Base-by-base conservation (phyloP, 2,888 invertebrate species). In the Orgyia antiqua region DNA sequence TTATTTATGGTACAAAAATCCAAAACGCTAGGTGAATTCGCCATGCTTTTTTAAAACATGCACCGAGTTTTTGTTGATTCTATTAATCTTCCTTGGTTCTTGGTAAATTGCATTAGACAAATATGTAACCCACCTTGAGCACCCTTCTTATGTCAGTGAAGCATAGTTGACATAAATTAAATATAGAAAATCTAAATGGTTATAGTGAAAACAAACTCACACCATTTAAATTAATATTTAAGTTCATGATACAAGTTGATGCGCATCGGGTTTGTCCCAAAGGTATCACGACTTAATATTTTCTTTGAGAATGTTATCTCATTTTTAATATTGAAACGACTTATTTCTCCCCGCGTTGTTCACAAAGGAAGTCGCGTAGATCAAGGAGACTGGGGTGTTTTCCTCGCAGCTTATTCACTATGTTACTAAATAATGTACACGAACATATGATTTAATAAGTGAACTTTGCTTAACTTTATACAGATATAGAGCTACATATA, bases 231-330 rank as follows among this genome's bases (percentile, higher is more conserved):
- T 78, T 63, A 80, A 82, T 79, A 82, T 82, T 84, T 76, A 74
- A 15, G 77, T 68, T 73, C 70, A 75, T 74, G 76, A 77, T 70
- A 76, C 70, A 79, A 78, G 71, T 82, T 78, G 73, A 79, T 74
- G 75, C 70, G 77, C 74, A 74, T 68, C 63, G 72, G 74, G 79
- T 66, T 56, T 59, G 60, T 78, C 82, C 74, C 77, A 37, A 43
- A 49, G 78, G 84, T 78, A 72, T 72, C 66, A 66, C 75, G 70
- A 70, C 78, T 82, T 80, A 80, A 82, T 82, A 80, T 83, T 79
- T 84, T 82, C 80, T 80, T 79, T 80, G 76, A 77, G 72, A 74
- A 78, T 75, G 78, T 79, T 80, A 76, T 76, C 71, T 74, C 72
- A 73, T 79, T 79, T 82, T 82, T 78, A 82, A 79, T 83, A 80